Percentiles rank a stretch among this genome's conserved stretches.
Evolutionary conservation across 2,888 invertebrate genomes (phyloP).

Genomic region (Odontocolon sp.): DNA sequence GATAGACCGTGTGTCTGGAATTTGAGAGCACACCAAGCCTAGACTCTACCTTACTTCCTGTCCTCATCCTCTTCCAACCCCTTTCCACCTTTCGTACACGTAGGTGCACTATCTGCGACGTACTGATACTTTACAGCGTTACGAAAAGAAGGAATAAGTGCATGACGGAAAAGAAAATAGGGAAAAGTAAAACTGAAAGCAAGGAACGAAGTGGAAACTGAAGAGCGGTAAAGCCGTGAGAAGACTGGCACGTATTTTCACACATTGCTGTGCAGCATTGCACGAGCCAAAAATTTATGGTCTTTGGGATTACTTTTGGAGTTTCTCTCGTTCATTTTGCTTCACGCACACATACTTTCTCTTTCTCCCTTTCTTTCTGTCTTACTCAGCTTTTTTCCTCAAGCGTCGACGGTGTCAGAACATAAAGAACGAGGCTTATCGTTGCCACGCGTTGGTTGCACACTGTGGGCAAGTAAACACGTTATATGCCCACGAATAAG

Average conservation of each 20-base stretch:
- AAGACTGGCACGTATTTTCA: too few relatives aligned
- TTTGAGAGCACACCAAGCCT: conserved; percentile 22
- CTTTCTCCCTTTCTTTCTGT: too few relatives aligned
- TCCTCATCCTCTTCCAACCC: conserved; percentile 18
- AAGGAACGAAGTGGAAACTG: neutral
- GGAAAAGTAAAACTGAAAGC: neutral
- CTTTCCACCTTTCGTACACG: conserved; percentile 8
- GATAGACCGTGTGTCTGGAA: conserved; percentile 55
- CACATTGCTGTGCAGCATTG: too few relatives aligned
- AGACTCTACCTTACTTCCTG: neutral
- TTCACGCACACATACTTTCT: too few relatives aligned
- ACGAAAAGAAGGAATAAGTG: conserved; percentile 37
- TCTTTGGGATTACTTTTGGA: too few relatives aligned
- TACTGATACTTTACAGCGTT: conserved; percentile 34
- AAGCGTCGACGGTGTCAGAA: neutral
- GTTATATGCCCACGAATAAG: neutral
- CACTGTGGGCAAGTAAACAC: neutral
- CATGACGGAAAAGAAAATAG: conserved; percentile 14
- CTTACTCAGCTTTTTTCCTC: neutral
- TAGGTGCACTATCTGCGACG: too few relatives aligned
- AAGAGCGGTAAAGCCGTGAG: too few relatives aligned
- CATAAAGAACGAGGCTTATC: neutral
- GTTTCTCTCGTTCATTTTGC: too few relatives aligned
- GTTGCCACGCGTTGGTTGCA: neutral
- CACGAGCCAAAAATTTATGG: too few relatives aligned